A percentile compares a stretch with the other conserved stretches of the same genome.
phyloP scores from a whole-genome alignment of 2,797 vertebrate genomes.

The Sphaeramia orbicularis region DNA sequence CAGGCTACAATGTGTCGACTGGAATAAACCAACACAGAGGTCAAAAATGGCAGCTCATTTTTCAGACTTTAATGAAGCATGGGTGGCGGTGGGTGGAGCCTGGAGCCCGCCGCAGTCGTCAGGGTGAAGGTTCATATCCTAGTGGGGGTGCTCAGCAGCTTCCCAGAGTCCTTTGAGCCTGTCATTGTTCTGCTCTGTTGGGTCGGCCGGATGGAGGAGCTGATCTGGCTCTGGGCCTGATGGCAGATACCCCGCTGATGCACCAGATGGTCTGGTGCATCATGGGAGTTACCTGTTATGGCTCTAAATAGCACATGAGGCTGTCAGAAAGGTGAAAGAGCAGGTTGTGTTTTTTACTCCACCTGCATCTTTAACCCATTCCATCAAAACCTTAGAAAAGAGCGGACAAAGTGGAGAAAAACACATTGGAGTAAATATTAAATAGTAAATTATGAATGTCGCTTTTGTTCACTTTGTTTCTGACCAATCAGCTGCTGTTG shows the following conservation, averaged over 20 bases:
- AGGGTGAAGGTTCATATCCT: constrained; percentile 4
- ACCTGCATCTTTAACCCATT: too few species aligned
- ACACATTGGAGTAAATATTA: too few species aligned
- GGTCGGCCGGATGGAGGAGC: constrained; percentile 37
- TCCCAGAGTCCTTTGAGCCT: constrained; percentile 1
- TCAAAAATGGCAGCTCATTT: constrained; percentile 22
- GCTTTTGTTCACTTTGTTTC: too few species aligned
- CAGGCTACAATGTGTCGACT: too few species aligned
- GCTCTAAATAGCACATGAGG: constrained; percentile 50
- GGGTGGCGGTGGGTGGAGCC: not conserved
- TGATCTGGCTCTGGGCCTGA: constrained; percentile 42
- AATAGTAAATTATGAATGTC: too few species aligned
- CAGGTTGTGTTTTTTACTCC: constrained; percentile 20
- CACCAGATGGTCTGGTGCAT: constrained; percentile 72
- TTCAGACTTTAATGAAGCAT: not conserved
- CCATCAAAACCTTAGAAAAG: too few species aligned
- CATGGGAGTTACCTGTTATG: constrained; percentile 49
- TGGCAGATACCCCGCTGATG: constrained; percentile 57
- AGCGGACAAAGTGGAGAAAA: too few species aligned
- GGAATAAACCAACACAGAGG: constrained; percentile 9
- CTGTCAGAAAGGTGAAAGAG: constrained; percentile 30
- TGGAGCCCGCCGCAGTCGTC: not conserved
- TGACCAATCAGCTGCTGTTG: too few species aligned
- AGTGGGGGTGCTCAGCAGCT: not conserved
- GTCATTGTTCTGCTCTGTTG: not conserved